Conservation (phyloP, 2,113 vertebrate genomes). For the Corvus cornix region DNA sequence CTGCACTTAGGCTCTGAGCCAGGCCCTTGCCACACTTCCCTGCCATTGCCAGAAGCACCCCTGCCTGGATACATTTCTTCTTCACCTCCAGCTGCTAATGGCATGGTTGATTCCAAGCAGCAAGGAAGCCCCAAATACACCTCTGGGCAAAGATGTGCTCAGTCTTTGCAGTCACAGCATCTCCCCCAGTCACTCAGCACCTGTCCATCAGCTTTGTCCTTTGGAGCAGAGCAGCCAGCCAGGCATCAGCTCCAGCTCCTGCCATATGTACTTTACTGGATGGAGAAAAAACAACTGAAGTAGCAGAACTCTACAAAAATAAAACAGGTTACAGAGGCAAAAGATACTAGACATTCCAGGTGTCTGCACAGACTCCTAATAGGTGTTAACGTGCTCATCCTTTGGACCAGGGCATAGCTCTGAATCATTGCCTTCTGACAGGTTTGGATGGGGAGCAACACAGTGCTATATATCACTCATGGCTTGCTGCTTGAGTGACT, state of each 20-base stretch:
- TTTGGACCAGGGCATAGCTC: not conserved
- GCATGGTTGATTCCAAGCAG: not conserved
- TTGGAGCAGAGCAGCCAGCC: not conserved
- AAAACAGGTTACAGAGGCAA: not conserved
- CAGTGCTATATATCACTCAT: not conserved
- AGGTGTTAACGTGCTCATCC: not conserved
- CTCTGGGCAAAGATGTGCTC: not conserved
- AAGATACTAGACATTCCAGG: not conserved
- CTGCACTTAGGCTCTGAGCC: not conserved
- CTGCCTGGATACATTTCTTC: not conserved
- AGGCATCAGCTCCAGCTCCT: not conserved
- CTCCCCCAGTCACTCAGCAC: not conserved
- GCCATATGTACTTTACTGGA: not conserved
- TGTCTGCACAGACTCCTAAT: not conserved
- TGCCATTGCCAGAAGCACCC: not conserved
- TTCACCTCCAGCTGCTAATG: not conserved
- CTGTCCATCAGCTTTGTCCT: rapidly evolving
- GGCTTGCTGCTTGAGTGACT: not conserved
- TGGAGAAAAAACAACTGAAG: not conserved
- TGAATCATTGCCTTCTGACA: not conserved
- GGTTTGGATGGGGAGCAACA: not conserved
- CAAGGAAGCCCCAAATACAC: not conserved
- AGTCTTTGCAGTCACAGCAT: not conserved
- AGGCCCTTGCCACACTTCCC: not conserved
- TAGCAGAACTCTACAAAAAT: not conserved